Percentiles rank a stretch among this genome's conserved stretches.
phyloP scores from a whole-genome alignment of 2,888 invertebrate genomes.

The Heliconius cydno region DNA sequence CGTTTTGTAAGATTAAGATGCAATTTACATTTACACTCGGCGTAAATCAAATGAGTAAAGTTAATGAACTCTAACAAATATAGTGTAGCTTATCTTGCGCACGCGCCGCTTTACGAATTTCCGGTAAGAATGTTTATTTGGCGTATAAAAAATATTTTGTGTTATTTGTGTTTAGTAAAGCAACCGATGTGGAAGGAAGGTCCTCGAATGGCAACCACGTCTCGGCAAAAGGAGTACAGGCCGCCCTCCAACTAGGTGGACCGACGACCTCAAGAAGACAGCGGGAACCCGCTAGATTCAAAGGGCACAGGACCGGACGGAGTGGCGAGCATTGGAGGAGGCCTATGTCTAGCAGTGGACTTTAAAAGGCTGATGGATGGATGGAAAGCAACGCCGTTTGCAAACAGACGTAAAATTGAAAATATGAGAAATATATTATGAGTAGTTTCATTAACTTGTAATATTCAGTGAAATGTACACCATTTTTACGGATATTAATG shows the following conservation, averaged over 20 bases:
- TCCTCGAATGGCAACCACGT: too few relatives aligned
- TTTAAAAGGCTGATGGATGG: too few relatives aligned
- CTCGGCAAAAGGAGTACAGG: too few relatives aligned
- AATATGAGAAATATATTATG: neutral
- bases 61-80: slow-evolving; percentile 42
- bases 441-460: too few relatives aligned
- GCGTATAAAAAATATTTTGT: neutral
- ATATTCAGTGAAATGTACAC: too few relatives aligned
- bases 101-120: slow-evolving; percentile 21
- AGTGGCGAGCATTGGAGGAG: too few relatives aligned
- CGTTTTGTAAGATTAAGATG: neutral
- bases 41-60: slow-evolving; percentile 29
- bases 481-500: neutral
- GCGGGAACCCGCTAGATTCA: too few relatives aligned
- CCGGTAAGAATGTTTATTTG: slow-evolving; percentile 10
- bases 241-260: too few relatives aligned
- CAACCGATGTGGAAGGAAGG: too few relatives aligned
- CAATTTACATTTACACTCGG: slow-evolving; percentile 6
- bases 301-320: too few relatives aligned
- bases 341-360: too few relatives aligned
- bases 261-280: too few relatives aligned
- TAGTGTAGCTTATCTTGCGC: slow-evolving; percentile 35
- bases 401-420: neutral
- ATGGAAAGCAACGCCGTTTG: neutral
- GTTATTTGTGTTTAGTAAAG: neutral